Percentiles rank a stretch among this genome's conserved stretches.
Conservation (phyloP, 1,140 invertebrate genomes). For the Diorhabda sublineata region DNA sequence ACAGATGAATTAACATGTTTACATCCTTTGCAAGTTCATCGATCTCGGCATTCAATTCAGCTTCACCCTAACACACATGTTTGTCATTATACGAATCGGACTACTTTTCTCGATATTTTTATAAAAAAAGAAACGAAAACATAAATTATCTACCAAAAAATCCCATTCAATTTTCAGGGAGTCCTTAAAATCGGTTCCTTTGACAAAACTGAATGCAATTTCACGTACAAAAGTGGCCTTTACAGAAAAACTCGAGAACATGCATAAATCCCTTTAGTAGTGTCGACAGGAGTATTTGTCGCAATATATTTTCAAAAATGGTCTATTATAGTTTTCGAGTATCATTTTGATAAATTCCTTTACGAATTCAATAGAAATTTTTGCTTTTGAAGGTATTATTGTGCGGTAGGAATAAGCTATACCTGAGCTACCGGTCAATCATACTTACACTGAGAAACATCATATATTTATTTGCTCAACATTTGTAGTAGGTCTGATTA, state of each 20-base stretch:
- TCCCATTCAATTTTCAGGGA: slow-evolving; percentile 11
- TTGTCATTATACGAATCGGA: background rate
- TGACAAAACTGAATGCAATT: slow-evolving; percentile 34
- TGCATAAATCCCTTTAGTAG: slow-evolving; percentile 37
- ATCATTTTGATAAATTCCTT: slow-evolving; percentile 36
- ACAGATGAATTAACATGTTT: background rate
- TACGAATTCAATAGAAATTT: slow-evolving; percentile 23
- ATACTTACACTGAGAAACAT: background rate
- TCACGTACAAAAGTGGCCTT: slow-evolving; percentile 34
- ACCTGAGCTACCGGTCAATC: slow-evolving; percentile 18
- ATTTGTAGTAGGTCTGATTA: no score
- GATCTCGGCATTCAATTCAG: background rate
- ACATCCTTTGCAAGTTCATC: background rate
- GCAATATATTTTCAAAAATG: slow-evolving; percentile 33
- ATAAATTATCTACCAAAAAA: slow-evolving; percentile 11
- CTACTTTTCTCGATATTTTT: background rate
- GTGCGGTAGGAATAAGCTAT: slow-evolving; percentile 9
- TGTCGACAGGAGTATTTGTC: slow-evolving; percentile 38
- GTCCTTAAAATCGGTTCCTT: slow-evolving; percentile 32
- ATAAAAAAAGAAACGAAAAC: slow-evolving; percentile 13
- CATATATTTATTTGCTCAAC: no score
- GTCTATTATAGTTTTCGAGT: slow-evolving; percentile 37
- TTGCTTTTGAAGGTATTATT: slow-evolving; percentile 20
- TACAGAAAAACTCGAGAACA: slow-evolving; percentile 31
- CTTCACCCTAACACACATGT: background rate